phyloP scores from a whole-genome alignment of 2,888 invertebrate species.

The Crossocerus cetratus region DNA sequence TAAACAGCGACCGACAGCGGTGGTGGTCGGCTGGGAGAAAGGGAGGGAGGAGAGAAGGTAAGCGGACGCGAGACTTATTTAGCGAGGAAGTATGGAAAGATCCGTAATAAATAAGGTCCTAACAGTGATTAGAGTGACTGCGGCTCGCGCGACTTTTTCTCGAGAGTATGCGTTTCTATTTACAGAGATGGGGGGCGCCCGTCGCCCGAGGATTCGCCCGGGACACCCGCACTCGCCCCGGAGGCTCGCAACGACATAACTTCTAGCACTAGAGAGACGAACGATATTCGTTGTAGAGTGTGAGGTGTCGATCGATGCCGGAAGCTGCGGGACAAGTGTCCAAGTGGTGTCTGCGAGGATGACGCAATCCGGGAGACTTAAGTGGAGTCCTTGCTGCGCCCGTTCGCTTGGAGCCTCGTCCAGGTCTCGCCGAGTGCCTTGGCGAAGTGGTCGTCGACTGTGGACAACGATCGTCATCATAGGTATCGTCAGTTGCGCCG shows the following conservation, averaged over 20 bases:
- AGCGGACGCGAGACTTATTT: constrained; percentile 19
- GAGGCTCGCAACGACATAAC: no score
- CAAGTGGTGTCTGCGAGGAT: constrained; percentile 49
- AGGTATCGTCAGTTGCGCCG: no score
- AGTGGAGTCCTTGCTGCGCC: constrained; percentile 71
- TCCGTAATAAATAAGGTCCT: constrained; percentile 59
- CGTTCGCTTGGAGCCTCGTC: constrained; percentile 74
- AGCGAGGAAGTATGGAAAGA: constrained; percentile 61
- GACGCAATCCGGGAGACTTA: constrained; percentile 61
- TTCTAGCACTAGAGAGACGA: no score
- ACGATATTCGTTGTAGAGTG: no score
- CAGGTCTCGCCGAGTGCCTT: constrained; percentile 76
- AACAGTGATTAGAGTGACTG: no score
- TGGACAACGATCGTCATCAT: constrained; percentile 29
- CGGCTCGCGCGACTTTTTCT: no score
- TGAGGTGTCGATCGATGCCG: no score
- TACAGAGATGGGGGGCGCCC: no score
- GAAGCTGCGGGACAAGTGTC: no score
- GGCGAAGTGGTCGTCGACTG: constrained; percentile 75
- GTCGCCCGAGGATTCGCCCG: background rate
- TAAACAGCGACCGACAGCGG: background rate
- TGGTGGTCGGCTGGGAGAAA: no score
- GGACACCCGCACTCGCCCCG: no score
- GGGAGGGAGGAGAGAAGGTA: no score
- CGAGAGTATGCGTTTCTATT: constrained; percentile 44